Conservation (phyloP, 2,888 invertebrate species). For the Parapristionchus giblindavisi region DNA sequence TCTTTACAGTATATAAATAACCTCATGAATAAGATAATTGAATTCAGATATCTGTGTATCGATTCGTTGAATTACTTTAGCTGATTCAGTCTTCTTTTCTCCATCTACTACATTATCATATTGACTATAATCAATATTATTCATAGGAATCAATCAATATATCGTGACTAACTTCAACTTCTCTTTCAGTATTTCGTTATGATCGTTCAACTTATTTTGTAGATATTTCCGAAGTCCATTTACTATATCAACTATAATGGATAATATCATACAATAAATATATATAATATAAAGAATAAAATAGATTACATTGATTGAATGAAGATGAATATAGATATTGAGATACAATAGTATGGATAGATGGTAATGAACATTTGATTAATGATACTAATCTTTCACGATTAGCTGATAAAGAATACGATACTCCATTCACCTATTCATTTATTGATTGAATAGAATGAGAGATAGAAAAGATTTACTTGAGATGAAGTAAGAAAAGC, state of each 20-base stretch:
- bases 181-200: background rate
- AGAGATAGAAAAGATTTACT: background rate
- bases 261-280: no score
- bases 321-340: background rate
- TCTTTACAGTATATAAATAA: background rate
- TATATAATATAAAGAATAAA: no score
- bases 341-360: background rate
- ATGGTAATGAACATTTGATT: background rate
- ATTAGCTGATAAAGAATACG: background rate
- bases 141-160: background rate
- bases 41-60: background rate
- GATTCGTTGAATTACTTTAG: background rate
- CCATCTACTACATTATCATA: background rate
- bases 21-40: conserved; percentile 1
- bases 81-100: background rate
- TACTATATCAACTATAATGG: conserved; percentile 1
- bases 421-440: conserved; percentile 2
- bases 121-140: background rate
- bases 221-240: conserved; percentile 13
- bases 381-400: background rate
- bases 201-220: background rate
- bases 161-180: background rate
- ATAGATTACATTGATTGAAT: background rate
- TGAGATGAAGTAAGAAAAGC: background rate
- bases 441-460: background rate